Conservation (phyloP, 2,797 vertebrate species). For the Liasis olivaceus region DNA sequence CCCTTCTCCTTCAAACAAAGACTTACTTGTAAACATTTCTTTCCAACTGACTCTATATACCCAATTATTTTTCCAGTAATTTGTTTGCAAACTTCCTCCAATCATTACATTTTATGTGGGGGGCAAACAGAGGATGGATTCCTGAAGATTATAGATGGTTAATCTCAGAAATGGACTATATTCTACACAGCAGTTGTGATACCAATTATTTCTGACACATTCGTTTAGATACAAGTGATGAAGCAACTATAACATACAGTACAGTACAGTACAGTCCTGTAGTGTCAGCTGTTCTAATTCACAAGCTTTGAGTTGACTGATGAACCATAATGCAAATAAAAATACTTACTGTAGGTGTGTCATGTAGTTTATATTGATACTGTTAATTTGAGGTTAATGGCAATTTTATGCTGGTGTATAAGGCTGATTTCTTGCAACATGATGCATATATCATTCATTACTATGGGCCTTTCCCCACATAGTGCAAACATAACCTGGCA, state of each 20-base stretch:
- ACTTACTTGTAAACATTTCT: neutral
- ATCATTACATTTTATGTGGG: neutral
- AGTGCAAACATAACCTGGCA: neutral
- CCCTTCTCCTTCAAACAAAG: neutral
- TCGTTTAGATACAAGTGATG: neutral
- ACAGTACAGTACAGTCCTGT: neutral
- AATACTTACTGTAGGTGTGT: too few species aligned
- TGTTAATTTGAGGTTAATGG: too few species aligned
- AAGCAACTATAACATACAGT: neutral
- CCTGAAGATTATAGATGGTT: neutral
- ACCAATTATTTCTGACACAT: neutral
- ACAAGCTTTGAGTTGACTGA: neutral
- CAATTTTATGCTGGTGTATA: too few species aligned
- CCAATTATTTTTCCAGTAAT: neutral
- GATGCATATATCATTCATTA: neutral
- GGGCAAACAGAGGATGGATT: neutral
- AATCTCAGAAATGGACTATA: neutral
- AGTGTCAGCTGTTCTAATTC: neutral
- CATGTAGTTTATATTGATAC: too few species aligned
- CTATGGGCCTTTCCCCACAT: neutral
- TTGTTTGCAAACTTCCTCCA: neutral
- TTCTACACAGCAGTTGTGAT: neutral
- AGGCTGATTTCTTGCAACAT: too few species aligned
- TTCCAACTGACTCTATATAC: neutral
- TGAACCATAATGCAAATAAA: neutral